Evolutionary conservation across 2,888 invertebrate genomes (phyloP).

Genomic region (Agrypnus murinus): DNA sequence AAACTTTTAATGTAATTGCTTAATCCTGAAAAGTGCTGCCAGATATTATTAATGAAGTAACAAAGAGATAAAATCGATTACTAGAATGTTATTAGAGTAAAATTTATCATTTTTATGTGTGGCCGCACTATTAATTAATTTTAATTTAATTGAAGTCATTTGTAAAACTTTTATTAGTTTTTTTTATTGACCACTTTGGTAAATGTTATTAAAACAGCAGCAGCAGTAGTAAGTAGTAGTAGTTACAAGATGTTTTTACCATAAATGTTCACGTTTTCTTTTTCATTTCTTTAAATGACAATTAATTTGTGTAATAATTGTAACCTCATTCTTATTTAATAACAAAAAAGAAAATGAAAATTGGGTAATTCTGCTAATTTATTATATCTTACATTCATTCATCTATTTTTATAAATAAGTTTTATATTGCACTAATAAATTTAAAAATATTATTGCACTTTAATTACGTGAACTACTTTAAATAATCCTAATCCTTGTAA

Average conservation of each 20-base stretch:
- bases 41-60: not conserved
- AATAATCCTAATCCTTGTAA: no score
- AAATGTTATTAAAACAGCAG: slow-evolving; percentile 10
- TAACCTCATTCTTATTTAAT: not conserved
- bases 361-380: no score
- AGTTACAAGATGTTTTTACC: slow-evolving; percentile 34
- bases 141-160: slow-evolving; percentile 21
- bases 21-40: not conserved
- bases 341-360: no score
- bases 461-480: no score
- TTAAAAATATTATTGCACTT: no score
- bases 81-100: slow-evolving; percentile 7
- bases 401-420: no score
- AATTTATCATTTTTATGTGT: slow-evolving; percentile 11
- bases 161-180: slow-evolving; percentile 18
- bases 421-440: no score
- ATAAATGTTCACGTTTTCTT: slow-evolving; percentile 40
- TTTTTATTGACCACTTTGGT: slow-evolving; percentile 25
- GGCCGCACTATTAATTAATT: slow-evolving; percentile 24
- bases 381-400: no score
- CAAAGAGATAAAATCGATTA: slow-evolving; percentile 25
- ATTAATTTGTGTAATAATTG: slow-evolving; percentile 14
- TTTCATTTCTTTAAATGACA: slow-evolving; percentile 35
- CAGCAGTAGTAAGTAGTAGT: no score
- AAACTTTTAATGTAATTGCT: slow-evolving; percentile 14